These are phyloP conservation scores for Saguinus oedipus DNA, from an alignment of 2,797 vertebrate species.

Conservation along the genomic window DNA sequence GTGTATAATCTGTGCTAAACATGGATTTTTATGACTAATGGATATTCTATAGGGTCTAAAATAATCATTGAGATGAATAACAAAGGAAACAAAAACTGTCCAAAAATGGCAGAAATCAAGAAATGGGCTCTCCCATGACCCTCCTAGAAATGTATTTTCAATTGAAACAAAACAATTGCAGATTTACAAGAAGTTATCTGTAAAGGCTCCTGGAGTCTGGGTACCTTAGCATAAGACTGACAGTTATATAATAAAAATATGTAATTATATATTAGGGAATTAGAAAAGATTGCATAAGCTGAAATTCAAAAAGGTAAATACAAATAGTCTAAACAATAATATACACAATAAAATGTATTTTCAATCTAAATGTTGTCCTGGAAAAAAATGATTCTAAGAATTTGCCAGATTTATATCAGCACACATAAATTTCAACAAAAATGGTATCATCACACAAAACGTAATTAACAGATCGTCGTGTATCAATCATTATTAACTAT, in stretches of 20 bases:
- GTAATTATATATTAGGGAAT: not conserved
- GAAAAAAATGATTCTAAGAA: constrained; percentile 21
- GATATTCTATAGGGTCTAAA: constrained; percentile 21
- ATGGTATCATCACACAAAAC: not conserved
- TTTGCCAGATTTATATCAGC: not conserved
- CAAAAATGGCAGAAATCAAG: constrained; percentile 38
- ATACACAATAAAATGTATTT: not conserved
- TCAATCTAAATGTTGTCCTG: not conserved
- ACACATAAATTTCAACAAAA: not conserved
- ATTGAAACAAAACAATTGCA: not conserved
- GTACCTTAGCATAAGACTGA: not conserved
- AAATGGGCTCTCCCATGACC: not conserved
- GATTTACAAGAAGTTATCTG: not conserved
- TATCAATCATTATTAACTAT: not conserved
- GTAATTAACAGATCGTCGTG: not conserved
- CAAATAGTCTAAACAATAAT: not conserved
- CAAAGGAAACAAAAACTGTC: constrained; percentile 11
- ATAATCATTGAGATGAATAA: constrained; percentile 13
- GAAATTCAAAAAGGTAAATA: constrained; percentile 17
- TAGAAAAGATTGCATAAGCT: constrained; percentile 20
- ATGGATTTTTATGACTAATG: not conserved
- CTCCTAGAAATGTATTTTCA: constrained; percentile 9
- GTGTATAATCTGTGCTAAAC: not conserved
- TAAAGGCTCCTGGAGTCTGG: not conserved
- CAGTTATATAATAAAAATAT: not conserved